A percentile compares a stretch with the other conserved stretches of the same genome.
Conservation (phyloP, 2,888 invertebrate genomes). For the Thera obeliscata region DNA sequence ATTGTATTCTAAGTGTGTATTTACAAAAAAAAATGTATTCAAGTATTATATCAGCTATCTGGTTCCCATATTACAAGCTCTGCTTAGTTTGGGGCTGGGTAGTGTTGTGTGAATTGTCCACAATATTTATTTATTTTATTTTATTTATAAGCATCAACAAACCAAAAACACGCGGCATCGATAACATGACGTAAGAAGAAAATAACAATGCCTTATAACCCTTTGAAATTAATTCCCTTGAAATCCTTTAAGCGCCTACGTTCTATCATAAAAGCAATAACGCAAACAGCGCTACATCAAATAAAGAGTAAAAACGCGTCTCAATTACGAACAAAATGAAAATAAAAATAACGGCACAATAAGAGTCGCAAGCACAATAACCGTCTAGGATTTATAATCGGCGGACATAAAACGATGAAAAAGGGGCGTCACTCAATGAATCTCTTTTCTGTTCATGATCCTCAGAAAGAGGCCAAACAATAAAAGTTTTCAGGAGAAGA, state of each 20-base stretch:
- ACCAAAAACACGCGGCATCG: conserved; percentile 9
- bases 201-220: conserved; percentile 30
- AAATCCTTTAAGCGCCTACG: conserved; percentile 46
- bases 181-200: conserved; percentile 33
- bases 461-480: conserved; percentile 68
- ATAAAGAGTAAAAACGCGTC: conserved; percentile 69
- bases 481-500: conserved; percentile 70
- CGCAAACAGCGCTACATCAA: conserved; percentile 65
- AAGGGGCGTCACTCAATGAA: conserved; percentile 72
- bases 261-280: conserved; percentile 62
- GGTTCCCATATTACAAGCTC: too few species aligned
- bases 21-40: too few species aligned
- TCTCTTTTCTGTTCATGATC: conserved; percentile 71
- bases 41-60: too few species aligned
- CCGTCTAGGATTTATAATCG: conserved; percentile 71
- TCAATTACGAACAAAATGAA: conserved; percentile 75
- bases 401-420: conserved; percentile 56
- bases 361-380: conserved; percentile 60
- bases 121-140: too few species aligned
- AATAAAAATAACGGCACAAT: conserved; percentile 62
- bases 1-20: too few species aligned
- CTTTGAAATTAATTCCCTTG: conserved; percentile 36
- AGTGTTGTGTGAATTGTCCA: too few species aligned
- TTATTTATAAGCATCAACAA: conserved; percentile 3
- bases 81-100: too few species aligned